Evolutionary conservation across 2,113 vertebrate species (phyloP), one percentile per base, ranked within the genome.

Genomic region (Amazona vittata): DNA sequence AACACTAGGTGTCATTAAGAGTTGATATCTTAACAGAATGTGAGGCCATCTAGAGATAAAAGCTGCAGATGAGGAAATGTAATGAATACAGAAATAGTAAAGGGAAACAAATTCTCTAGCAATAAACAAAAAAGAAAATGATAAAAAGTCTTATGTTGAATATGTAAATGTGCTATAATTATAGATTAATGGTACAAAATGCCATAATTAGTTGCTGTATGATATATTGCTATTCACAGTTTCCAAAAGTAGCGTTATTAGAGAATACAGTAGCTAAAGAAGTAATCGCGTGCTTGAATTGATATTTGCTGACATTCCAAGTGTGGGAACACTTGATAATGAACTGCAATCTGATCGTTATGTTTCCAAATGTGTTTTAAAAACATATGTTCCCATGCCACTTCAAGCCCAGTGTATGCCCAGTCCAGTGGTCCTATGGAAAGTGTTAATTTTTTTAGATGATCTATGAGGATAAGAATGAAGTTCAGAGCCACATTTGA

Each of bases 101-200:
- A 79, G 24, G 10, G 86, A 94, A 94, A 67, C 20, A 47, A 60
- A 77, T 35, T 86, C 37, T 59, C 21, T 22, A 37, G 44, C 24
- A 37, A 90, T 50, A 90, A 90, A 76, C 20, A 91, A 86, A 28
- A 62, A 29, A 57, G 44, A 29, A 88, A 83, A 73, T 37, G 28
- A 88, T 62, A 44, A 95, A 91, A 83, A 47, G 63, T 64, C 82
- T 39, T 55, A 73, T 18, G 46, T 1, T 80, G 49, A 73, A 69
- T 83, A 94, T 79, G 71, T 15, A 86, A 94, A 95, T 59, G 21
- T 35, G 5, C 59, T 93, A 49, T 77, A 95, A 95, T 90, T 92
- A 94, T 25, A 83, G 59, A 93, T 88, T 80, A 95, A 93, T 62
- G n/a, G 67, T 65, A 73, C 18, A 74, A 94, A 96, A 90, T 77